phyloP scores from a whole-genome alignment of 1,140 invertebrate genomes.

The Homalodisca vitripennis region DNA sequence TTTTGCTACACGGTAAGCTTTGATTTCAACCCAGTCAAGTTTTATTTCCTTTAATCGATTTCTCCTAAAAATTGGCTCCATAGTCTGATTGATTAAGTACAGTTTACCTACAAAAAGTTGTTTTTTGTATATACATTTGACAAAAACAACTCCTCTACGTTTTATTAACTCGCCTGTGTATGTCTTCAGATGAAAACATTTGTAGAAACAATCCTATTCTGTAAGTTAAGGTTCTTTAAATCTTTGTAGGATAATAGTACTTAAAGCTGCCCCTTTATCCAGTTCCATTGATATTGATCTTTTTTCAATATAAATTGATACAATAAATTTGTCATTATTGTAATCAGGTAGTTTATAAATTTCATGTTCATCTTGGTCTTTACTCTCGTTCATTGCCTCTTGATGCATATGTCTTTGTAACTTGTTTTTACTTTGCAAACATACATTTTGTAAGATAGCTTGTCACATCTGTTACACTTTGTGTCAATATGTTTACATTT shows the following conservation, averaged over 20 bases:
- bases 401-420: not conserved
- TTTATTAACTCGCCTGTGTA: not conserved
- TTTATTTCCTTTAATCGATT: not conserved
- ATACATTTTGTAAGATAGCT: not conserved
- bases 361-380: not conserved
- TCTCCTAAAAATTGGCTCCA: not conserved
- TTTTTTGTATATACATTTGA: slow-evolving; percentile 15
- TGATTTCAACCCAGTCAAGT: not conserved
- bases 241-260: not conserved
- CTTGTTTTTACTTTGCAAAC: not conserved
- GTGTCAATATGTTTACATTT: not conserved
- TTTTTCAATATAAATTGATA: not conserved
- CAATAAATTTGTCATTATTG: slow-evolving; percentile 1
- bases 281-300: not conserved
- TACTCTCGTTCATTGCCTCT: not conserved
- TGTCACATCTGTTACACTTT: not conserved
- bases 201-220: not conserved
- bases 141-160: not conserved
- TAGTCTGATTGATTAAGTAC: slow-evolving; percentile 6
- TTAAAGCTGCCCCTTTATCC: not conserved
- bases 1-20: not conserved
- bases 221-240: not conserved
- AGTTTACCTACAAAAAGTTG: slow-evolving; percentile 13
- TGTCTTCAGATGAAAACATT: not conserved
- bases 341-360: not conserved